A percentile compares a stretch with the other conserved stretches of the same genome.
Evolutionary conservation across 1,140 invertebrate species (phyloP).

Genomic region (Brachionus rubens): DNA sequence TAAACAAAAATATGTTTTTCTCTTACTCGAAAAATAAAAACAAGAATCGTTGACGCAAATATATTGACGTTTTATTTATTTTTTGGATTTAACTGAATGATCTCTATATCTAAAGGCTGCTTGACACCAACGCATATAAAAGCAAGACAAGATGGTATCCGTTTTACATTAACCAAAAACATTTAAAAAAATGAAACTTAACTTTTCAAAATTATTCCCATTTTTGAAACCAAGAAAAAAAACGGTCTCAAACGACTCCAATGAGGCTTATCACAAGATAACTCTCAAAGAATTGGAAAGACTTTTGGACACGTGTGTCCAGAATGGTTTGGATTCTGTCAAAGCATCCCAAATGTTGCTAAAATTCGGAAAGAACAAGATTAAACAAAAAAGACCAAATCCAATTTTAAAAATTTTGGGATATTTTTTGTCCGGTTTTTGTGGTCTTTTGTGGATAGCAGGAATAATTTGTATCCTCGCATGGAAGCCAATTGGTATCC

Average conservation of each 20-base stretch:
- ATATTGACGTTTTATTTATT: no score
- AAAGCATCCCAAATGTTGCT: conserved; percentile 5
- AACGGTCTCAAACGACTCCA: not conserved
- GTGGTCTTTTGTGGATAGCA: conserved; percentile 30
- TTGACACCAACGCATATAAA: no score
- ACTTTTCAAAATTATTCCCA: conserved; percentile 1
- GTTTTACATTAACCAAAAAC: no score
- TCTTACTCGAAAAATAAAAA: no score
- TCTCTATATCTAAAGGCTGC: no score
- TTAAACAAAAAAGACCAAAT: conserved; percentile 4
- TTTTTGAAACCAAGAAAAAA: conserved; percentile 11
- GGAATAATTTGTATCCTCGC: conserved; percentile 19
- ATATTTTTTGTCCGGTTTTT: conserved; percentile 30
- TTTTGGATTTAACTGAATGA: no score
- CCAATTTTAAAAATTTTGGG: not conserved
- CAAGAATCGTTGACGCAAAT: no score
- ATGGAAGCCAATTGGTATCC: conserved; percentile 11
- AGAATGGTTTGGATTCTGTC: not conserved
- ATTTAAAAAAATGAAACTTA: conserved; percentile 5
- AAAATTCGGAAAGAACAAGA: conserved; percentile 3
- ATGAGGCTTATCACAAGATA: not conserved
- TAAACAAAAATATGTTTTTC: no score
- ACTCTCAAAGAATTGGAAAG: not conserved
- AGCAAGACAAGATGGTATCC: no score
- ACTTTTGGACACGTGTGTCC: not conserved